Base-by-base conservation (phyloP, 2,888 invertebrate genomes). In the Serrognathus titanus region DNA sequence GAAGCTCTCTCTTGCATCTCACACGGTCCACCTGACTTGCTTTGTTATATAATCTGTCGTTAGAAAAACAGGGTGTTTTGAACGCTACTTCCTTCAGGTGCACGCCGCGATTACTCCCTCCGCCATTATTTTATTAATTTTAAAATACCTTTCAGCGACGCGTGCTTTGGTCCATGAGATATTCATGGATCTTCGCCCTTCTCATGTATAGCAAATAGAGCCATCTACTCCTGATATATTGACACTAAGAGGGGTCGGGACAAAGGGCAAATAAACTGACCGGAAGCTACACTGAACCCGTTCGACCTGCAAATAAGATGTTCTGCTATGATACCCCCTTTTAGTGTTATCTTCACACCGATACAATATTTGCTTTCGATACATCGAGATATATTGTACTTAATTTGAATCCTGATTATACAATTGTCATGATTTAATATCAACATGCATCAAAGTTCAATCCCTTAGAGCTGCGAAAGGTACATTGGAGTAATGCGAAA, bases 281-380 rank as follows among this genome's bases (percentile, higher is more conserved):
- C 74, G 71, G 71, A 70, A 71, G 71, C 70, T 63, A 68, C 66
- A 65, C 64, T 60, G 69, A 67, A 71, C 67, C 69, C 69, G 70
- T 66, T 71, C 71, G 70, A 72, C 71, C 72, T 69, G 72, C 71
- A 73, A 73, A 73, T 73, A 72, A 73, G 73, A 73, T 73, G 73
- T 72, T 72, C 71, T 65, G 68, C 60, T 59, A 60, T 63, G 63
- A 64, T 64, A 64, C 64, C 59, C 63, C 54, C 51, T 40, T 47
- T 49, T 53, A 53, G 46, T 58, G 57, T 51, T 58, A 54, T 31
- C 24, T 53, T 53, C 53, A 51, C 57, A 46, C 57, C 57, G 53
- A 45, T 57, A 57, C 56, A 57, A 58, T 58, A 54, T 58, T 58
- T 58, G 53, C 53, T 20, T 47, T 46, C 35, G 39, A 49, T 53